A percentile compares a stretch with the other conserved stretches of the same genome.
Evolutionary conservation across 1,140 invertebrate species (phyloP).

Genomic region (Euschistus heros): DNA sequence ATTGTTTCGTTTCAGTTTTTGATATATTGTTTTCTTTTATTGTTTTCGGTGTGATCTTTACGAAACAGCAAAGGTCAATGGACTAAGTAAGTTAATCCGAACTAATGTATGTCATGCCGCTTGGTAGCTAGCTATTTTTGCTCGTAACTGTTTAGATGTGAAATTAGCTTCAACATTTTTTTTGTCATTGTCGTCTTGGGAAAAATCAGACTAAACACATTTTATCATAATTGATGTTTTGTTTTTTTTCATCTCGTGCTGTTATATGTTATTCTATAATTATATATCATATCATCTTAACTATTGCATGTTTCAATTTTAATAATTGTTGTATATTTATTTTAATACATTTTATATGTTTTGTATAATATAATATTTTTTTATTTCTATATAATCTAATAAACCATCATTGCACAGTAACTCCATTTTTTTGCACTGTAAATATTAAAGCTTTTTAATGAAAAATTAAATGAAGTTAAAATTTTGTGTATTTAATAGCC

Average conservation of each 20-base stretch:
- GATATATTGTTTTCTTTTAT: slow-evolving; percentile 24
- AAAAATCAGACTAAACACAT: background rate
- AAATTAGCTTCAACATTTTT: background rate
- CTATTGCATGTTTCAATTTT: no score
- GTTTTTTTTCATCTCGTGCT: no score
- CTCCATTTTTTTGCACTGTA: no score
- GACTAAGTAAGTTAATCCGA: slow-evolving; percentile 44
- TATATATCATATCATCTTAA: no score
- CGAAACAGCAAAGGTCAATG: slow-evolving; percentile 44
- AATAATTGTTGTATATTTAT: no score
- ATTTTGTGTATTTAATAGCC: no score
- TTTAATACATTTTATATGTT: no score
- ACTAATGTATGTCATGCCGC: slow-evolving; percentile 13
- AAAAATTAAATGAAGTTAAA: no score
- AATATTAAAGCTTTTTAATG: no score
- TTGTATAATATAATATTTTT: no score
- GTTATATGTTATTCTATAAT: no score
- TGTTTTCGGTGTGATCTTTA: slow-evolving; percentile 29
- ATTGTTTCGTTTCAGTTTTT: slow-evolving; percentile 9
- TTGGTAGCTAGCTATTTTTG: slow-evolving; percentile 23
- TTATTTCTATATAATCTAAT: background rate
- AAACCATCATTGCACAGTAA: no score
- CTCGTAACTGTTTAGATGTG: background rate
- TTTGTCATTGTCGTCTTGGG: slow-evolving; percentile 7
- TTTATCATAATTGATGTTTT: background rate